Evolutionary conservation across 2,888 invertebrate genomes (phyloP), one percentile per base, ranked within the genome.

Genomic region (Agonopterix subpropinquella): DNA sequence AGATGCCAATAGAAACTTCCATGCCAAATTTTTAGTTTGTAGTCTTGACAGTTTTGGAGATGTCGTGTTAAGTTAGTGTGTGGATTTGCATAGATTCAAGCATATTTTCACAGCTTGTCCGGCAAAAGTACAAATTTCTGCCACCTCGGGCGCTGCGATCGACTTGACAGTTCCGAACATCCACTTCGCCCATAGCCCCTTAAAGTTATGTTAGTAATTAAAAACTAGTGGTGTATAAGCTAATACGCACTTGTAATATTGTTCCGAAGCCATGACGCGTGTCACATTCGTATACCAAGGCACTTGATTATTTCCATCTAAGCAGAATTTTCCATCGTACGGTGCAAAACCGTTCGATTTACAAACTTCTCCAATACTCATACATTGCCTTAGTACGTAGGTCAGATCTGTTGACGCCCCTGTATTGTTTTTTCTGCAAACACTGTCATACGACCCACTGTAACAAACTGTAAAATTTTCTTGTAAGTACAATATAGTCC

Each of bases 161-260:
- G n/a, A n/a, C n/a, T n/a, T n/a, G n/a, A n/a, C n/a, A n/a, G n/a
- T n/a, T n/a, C n/a, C n/a, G n/a, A n/a, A n/a, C n/a, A n/a, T n/a
- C n/a, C n/a, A n/a, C n/a, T n/a, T n/a, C n/a, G n/a, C n/a, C n/a
- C n/a, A n/a, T n/a, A n/a, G n/a, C n/a, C n/a, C n/a, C n/a, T n/a
- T n/a, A n/a, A n/a, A n/a, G n/a, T n/a, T n/a, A n/a, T n/a, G n/a
- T n/a, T n/a, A n/a, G n/a, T n/a, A n/a, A n/a, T n/a, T n/a, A n/a
- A n/a, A n/a, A n/a, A n/a, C n/a, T n/a, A n/a, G n/a, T n/a, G n/a
- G n/a, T n/a, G 13, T 18, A 18, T 18, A 18, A 18, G 18, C 18
- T 18, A 11, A 35, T 41, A 70, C 91, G 88, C 67, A 92, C 93
- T 91, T 91, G 67, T 91, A 93, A 73, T 91, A 93, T 62, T 93